A percentile compares a stretch with the other conserved stretches of the same genome.
phyloP scores from a whole-genome alignment of 2,888 invertebrate species.

The Torymus auratus region DNA sequence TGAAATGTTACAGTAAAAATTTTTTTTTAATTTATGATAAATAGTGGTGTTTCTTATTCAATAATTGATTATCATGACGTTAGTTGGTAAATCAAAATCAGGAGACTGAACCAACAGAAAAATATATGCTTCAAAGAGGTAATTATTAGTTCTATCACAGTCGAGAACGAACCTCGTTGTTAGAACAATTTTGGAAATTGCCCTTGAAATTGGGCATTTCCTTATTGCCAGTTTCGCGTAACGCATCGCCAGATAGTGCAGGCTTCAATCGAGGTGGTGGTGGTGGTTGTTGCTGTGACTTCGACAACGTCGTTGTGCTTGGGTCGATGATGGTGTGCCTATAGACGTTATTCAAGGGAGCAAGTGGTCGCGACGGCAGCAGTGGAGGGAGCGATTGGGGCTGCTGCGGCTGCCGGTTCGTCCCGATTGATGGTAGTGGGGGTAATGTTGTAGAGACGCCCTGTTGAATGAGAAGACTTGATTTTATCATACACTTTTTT shows the following conservation, averaged over 20 bases:
- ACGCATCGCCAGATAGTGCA: slow-evolving; percentile 69
- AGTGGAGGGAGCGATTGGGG: slow-evolving; percentile 61
- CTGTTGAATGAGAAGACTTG: too few species aligned
- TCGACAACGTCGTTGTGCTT: slow-evolving; percentile 54
- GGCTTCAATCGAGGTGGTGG: slow-evolving; percentile 72
- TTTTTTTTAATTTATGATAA: too few species aligned
- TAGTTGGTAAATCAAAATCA: too few species aligned
- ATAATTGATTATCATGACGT: too few species aligned
- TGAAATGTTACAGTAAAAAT: too few species aligned
- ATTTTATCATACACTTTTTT: too few species aligned
- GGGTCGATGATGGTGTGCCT: slow-evolving; percentile 65
- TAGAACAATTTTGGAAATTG: slow-evolving; percentile 73
- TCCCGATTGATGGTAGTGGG: slow-evolving; percentile 64
- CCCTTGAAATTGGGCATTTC: slow-evolving; percentile 75
- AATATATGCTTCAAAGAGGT: too few species aligned
- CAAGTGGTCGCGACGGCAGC: slow-evolving; percentile 67
- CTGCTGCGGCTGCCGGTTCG: slow-evolving; percentile 66
- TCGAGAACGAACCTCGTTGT: slow-evolving; percentile 73
- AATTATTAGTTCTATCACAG: slow-evolving; percentile 1
- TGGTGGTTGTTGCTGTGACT: slow-evolving; percentile 64
- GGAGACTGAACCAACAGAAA: too few species aligned
- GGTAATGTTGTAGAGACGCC: slow-evolving; percentile 63
- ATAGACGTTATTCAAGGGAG: slow-evolving; percentile 66
- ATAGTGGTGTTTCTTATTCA: too few species aligned
- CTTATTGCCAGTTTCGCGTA: slow-evolving; percentile 72